Conservation (phyloP, 2,888 invertebrate species). For the Automeris io region DNA sequence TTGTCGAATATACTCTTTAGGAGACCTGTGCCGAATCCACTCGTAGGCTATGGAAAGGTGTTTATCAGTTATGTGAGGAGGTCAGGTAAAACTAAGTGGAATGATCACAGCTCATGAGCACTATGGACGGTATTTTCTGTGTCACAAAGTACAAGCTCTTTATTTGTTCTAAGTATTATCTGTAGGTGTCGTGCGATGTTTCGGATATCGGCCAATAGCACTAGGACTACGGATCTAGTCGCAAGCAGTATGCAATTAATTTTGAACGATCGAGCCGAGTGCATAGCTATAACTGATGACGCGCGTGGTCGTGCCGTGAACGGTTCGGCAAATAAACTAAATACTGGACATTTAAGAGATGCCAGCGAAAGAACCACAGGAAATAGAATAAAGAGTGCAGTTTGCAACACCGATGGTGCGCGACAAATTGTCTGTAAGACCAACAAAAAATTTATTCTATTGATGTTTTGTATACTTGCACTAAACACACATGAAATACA, state of each 20-base stretch:
- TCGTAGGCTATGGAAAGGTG: conserved; percentile 77
- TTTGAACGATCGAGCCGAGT: conserved; percentile 72
- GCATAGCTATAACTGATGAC: conserved; percentile 68
- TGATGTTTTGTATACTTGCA: not conserved
- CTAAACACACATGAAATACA: conserved; percentile 16
- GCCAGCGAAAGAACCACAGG: conserved; percentile 73
- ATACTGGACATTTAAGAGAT: conserved; percentile 64
- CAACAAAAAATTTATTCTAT: not conserved
- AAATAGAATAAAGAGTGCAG: conserved; percentile 76
- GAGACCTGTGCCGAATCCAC: conserved; percentile 78
- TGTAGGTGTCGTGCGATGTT: conserved; percentile 74
- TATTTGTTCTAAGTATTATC: conserved; percentile 67
- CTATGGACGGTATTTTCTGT: conserved; percentile 63
- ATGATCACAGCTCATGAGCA: conserved; percentile 62
- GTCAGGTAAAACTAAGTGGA: conserved; percentile 65
- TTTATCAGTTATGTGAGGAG: conserved; percentile 75
- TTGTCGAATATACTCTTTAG: conserved; percentile 79
- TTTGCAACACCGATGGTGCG: conserved; percentile 74
- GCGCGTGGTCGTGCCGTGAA: conserved; percentile 63
- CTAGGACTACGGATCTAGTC: conserved; percentile 75
- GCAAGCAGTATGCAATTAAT: conserved; percentile 75
- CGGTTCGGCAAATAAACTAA: conserved; percentile 60
- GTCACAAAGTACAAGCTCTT: conserved; percentile 77
- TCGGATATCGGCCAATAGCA: conserved; percentile 72
- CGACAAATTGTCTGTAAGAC: conserved; percentile 39